A percentile compares a stretch with the other conserved stretches of the same genome.
These are phyloP conservation scores for Notocelia uddmanniana DNA, from an alignment of 2,888 invertebrate species.

Conservation along the genomic window DNA sequence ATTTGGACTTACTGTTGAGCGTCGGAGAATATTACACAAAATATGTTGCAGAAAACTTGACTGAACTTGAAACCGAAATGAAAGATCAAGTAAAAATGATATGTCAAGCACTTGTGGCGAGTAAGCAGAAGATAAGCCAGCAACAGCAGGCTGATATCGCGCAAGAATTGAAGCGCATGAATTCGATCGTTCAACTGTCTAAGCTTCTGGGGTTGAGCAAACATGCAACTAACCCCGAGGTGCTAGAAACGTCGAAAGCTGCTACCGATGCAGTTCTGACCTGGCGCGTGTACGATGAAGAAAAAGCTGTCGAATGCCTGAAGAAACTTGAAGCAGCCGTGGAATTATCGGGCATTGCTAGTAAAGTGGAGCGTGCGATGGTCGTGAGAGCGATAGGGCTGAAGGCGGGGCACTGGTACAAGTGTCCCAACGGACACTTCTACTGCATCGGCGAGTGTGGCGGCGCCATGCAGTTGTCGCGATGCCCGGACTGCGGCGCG, in stretches of 20 bases:
- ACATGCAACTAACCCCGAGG: background rate
- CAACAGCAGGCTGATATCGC: constrained; percentile 71
- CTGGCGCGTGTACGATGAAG: constrained; percentile 58
- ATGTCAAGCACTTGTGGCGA: constrained; percentile 56
- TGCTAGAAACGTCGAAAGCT: background rate
- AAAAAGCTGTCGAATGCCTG: constrained; percentile 55
- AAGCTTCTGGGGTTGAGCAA: constrained; percentile 53
- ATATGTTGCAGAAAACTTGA: constrained; percentile 50
- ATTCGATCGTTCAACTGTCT: constrained; percentile 63
- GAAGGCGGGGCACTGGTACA: constrained; percentile 88
- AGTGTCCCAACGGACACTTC: constrained; percentile 89
- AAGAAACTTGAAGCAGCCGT: constrained; percentile 57
- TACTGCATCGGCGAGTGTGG: constrained; percentile 90
- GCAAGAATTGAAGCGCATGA: constrained; percentile 68
- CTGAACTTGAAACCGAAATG: constrained; percentile 53
- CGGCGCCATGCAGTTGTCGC: constrained; percentile 83
- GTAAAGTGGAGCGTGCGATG: constrained; percentile 75
- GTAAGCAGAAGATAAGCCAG: constrained; percentile 66
- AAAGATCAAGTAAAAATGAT: constrained; percentile 55
- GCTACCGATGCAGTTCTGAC: constrained; percentile 57
- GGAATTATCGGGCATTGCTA: constrained; percentile 57
- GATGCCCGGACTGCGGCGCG: constrained; percentile 86
- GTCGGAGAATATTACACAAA: constrained; percentile 59
- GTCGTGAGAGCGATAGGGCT: constrained; percentile 86
- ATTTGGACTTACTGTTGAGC: constrained; percentile 64